Percentiles rank a stretch among this genome's conserved stretches.
Conservation (phyloP, 2,797 vertebrate genomes). For the Garrulus glandarius region DNA sequence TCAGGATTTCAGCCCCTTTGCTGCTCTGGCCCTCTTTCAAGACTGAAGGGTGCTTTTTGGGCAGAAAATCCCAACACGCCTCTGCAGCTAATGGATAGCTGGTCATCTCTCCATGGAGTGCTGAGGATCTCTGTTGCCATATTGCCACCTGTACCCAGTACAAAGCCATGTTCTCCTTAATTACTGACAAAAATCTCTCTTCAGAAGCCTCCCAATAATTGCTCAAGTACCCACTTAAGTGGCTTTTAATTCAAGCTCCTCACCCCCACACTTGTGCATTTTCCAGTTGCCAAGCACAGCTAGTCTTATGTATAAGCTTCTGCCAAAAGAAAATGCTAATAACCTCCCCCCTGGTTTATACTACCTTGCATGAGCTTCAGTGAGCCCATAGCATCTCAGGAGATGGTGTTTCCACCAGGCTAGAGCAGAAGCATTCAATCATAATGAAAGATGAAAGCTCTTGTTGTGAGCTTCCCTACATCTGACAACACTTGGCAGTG, state of each 20-base stretch:
- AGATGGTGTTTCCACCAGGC: not conserved
- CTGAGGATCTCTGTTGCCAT: not conserved
- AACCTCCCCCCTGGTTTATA: not conserved
- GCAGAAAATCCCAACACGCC: not conserved
- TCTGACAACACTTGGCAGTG: not conserved
- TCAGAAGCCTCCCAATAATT: conserved; percentile 46
- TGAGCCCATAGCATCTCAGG: not conserved
- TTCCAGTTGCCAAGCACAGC: not conserved
- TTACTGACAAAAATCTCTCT: conserved; percentile 47
- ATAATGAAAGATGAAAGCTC: conserved; percentile 24
- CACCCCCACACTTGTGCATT: not conserved
- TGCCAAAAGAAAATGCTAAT: not conserved
- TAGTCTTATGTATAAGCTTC: not conserved
- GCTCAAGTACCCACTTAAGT: conserved; percentile 47
- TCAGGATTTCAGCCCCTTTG: not conserved
- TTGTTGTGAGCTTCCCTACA: not conserved
- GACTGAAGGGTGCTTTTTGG: not conserved
- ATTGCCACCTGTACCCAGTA: conserved; percentile 6
- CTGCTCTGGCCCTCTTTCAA: not conserved
- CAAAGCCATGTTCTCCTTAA: conserved; percentile 32
- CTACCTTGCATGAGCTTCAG: not conserved
- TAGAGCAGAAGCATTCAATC: not conserved
- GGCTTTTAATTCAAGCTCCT: conserved; percentile 52
- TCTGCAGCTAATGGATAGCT: not conserved
- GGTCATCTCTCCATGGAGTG: not conserved